phyloP scores from a whole-genome alignment of 2,888 invertebrate genomes.

The Dexiosoma caninum region DNA sequence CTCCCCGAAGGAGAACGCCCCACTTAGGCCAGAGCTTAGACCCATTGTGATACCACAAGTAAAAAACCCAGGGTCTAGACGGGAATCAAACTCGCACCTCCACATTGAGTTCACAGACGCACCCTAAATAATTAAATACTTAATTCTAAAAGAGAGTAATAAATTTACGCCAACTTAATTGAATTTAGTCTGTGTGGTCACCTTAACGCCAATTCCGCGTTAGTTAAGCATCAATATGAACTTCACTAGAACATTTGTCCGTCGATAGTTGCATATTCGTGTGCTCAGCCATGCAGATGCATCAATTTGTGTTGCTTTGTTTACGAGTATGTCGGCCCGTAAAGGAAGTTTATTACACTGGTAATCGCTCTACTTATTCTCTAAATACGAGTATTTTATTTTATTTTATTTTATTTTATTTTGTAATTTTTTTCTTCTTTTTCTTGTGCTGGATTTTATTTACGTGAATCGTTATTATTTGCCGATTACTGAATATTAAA shows the following conservation, averaged over 20 bases:
- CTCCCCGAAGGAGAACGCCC: too few species aligned
- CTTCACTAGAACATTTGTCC: slow-evolving; percentile 9
- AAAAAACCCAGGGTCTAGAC: too few species aligned
- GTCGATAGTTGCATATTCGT: background rate
- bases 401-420: slow-evolving; percentile 50
- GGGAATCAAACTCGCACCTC: too few species aligned
- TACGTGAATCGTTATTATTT: slow-evolving; percentile 44
- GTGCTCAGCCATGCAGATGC: slow-evolving; percentile 14
- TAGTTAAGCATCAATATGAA: slow-evolving; percentile 39
- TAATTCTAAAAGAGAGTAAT: too few species aligned
- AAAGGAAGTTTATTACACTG: slow-evolving; percentile 53
- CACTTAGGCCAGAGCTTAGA: too few species aligned
- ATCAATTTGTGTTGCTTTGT: slow-evolving; percentile 43
- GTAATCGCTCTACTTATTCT: slow-evolving; percentile 61
- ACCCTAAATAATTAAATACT: too few species aligned
- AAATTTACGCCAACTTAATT: background rate
- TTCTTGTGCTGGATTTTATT: slow-evolving; percentile 3
- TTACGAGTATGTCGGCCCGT: background rate
- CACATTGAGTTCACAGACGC: too few species aligned
- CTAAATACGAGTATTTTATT: too few species aligned
- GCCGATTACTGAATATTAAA: slow-evolving; percentile 54
- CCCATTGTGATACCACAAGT: too few species aligned
- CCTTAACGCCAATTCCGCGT: slow-evolving; percentile 29
- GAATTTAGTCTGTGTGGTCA: slow-evolving; percentile 22
- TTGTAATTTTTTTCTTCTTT: background rate